phyloP scores from a whole-genome alignment of 2,797 vertebrate genomes.

The Notolabrus celidotus region DNA sequence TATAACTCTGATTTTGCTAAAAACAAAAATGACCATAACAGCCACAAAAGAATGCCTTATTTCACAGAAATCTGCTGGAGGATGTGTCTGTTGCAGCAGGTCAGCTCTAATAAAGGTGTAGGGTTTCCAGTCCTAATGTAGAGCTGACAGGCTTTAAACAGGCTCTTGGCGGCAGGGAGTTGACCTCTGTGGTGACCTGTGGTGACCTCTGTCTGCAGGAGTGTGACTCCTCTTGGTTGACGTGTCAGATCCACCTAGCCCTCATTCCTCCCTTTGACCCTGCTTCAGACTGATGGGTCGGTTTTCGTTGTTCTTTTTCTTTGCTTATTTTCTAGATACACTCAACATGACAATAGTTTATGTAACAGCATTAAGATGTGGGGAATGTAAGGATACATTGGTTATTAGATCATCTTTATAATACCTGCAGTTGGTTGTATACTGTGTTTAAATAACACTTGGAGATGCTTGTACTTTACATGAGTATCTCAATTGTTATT shows the following conservation, averaged over 20 bases:
- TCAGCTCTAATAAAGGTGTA: conserved; percentile 49
- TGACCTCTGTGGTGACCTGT: conserved; percentile 50
- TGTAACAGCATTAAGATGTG: background rate
- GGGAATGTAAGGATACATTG: too few species aligned
- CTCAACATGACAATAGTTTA: background rate
- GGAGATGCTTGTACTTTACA: too few species aligned
- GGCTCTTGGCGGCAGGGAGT: background rate
- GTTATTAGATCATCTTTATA: too few species aligned
- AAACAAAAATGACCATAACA: too few species aligned
- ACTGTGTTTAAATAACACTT: background rate
- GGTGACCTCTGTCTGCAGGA: conserved; percentile 47
- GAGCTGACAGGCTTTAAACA: conserved; percentile 37
- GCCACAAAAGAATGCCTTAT: background rate
- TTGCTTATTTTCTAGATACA: background rate
- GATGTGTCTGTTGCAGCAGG: conserved; percentile 10
- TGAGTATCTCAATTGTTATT: too few species aligned
- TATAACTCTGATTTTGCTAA: too few species aligned
- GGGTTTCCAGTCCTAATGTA: conserved; percentile 30
- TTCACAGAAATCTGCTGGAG: background rate
- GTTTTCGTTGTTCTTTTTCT: background rate
- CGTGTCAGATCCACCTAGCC: conserved; percentile 35
- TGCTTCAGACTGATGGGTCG: too few species aligned
- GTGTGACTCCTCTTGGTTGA: conserved; percentile 37
- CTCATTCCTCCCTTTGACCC: background rate
- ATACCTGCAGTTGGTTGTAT: background rate